phyloP scores from a whole-genome alignment of 2,113 vertebrate species.

The Indri indri region DNA sequence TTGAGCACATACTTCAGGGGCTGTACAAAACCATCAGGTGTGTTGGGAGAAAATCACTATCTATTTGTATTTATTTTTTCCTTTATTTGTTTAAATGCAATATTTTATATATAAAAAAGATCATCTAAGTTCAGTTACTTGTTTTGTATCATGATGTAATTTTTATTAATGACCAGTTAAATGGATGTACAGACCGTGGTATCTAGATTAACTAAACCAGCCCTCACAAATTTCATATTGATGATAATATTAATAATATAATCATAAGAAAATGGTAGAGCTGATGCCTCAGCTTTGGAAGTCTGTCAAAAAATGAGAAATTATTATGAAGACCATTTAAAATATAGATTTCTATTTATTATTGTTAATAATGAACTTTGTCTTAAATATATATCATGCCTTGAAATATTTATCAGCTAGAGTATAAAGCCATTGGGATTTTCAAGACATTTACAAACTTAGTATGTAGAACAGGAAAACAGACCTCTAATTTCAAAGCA shows the following conservation, averaged over 20 bases:
- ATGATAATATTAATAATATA: not conserved
- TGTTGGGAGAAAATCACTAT: not conserved
- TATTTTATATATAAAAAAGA: not conserved
- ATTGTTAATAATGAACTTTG: not conserved
- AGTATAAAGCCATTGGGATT: conserved; percentile 15
- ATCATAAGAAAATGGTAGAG: not conserved
- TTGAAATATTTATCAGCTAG: not conserved
- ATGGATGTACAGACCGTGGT: not conserved
- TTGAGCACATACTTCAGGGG: not conserved
- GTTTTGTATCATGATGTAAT: not conserved
- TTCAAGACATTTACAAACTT: conserved; percentile 12
- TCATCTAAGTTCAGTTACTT: not conserved
- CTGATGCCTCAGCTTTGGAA: not conserved
- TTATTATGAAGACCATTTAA: not conserved
- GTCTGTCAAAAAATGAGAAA: not conserved
- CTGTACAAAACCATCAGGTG: not conserved
- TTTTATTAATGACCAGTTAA: not conserved
- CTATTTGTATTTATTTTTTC: not conserved
- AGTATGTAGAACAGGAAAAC: not conserved
- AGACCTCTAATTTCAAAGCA: not conserved
- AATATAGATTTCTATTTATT: not conserved
- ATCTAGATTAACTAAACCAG: not conserved
- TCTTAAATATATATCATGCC: not conserved
- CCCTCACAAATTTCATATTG: not conserved
- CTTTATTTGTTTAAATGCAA: not conserved